A percentile compares a stretch with the other conserved stretches of the same genome.
Evolutionary conservation across 2,113 vertebrate genomes (phyloP).

Genomic region (Festucalex cinctus): DNA sequence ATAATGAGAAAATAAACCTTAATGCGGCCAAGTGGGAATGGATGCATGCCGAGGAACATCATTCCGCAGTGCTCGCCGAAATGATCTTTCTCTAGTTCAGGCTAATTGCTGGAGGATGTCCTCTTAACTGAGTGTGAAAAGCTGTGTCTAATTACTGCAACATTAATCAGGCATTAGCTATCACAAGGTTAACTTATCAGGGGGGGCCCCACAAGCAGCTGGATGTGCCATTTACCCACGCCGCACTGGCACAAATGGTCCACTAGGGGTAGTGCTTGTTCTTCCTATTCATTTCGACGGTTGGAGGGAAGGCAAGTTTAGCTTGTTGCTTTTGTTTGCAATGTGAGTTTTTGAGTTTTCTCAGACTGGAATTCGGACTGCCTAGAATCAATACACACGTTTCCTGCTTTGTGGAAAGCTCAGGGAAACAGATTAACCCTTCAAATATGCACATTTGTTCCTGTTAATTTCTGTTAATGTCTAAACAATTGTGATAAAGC

Average conservation of each 20-base stretch:
- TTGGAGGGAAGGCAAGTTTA: slow-evolving; percentile 51
- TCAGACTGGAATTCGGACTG: slow-evolving; percentile 28
- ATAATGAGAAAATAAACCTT: slow-evolving; percentile 72
- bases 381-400: slow-evolving; percentile 52
- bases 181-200: slow-evolving; percentile 77
- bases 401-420: slow-evolving; percentile 40
- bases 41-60: slow-evolving; percentile 55
- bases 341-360: slow-evolving; percentile 32
- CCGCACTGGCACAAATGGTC: slow-evolving; percentile 52
- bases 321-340: slow-evolving; percentile 49
- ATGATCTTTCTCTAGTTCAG: slow-evolving; percentile 68
- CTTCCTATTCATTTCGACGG: slow-evolving; percentile 44
- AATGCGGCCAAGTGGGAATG: slow-evolving; percentile 70
- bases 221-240: slow-evolving; percentile 54
- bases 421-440: neutral
- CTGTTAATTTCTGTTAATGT: too few species aligned
- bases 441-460: neutral
- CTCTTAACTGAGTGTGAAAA: slow-evolving; percentile 76
- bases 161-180: slow-evolving; percentile 77
- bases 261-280: slow-evolving; percentile 76
- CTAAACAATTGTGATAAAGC: neutral
- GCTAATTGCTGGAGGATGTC: slow-evolving; percentile 76
- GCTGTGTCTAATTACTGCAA: slow-evolving; percentile 77
- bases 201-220: slow-evolving; percentile 69
- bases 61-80: slow-evolving; percentile 60